A percentile compares a stretch with the other conserved stretches of the same genome.
These are phyloP conservation scores for Stictocephala bisonia DNA, from an alignment of 2,888 invertebrate species.

Conservation along the genomic window DNA sequence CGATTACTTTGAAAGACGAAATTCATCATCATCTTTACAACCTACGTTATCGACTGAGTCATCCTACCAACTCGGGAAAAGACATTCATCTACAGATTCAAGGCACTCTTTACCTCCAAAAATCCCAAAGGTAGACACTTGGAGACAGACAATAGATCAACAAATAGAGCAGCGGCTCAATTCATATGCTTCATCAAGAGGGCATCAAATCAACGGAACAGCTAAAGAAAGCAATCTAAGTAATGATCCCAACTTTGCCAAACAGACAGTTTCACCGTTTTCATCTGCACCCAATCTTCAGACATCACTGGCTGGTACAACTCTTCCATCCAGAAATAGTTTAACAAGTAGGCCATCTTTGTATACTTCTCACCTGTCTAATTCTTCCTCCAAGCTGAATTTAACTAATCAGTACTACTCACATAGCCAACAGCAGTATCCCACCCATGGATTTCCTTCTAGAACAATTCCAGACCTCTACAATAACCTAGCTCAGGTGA, in stretches of 20 bases:
- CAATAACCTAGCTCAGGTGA: conserved; percentile 23
- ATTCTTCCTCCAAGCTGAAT: conserved; percentile 3
- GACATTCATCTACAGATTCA: conserved; percentile 55
- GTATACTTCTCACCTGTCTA: no score
- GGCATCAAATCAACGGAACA: conserved; percentile 42
- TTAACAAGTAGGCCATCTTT: no score
- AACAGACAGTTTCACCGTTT: conserved; percentile 1
- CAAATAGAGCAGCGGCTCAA: conserved; percentile 69
- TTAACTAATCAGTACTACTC: conserved; percentile 4
- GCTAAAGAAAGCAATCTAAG: conserved; percentile 17
- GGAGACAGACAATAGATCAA: conserved; percentile 69
- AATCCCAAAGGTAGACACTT: conserved; percentile 67
- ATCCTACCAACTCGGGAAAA: conserved; percentile 51
- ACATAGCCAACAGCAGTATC: conserved; percentile 12
- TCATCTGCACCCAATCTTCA: conserved; percentile 2
- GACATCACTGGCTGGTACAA: not conserved
- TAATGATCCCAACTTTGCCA: not conserved
- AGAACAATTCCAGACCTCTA: conserved; percentile 6
- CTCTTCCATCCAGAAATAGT: conserved; percentile 12
- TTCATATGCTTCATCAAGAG: conserved; percentile 61
- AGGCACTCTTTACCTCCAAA: conserved; percentile 64
- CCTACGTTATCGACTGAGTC: conserved; percentile 55
- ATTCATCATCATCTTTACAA: conserved; percentile 19
- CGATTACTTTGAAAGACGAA: conserved; percentile 33
- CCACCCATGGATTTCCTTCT: not conserved